These are phyloP conservation scores for Chloromyia formosa DNA, from an alignment of 2,888 invertebrate species.

Conservation along the genomic window DNA sequence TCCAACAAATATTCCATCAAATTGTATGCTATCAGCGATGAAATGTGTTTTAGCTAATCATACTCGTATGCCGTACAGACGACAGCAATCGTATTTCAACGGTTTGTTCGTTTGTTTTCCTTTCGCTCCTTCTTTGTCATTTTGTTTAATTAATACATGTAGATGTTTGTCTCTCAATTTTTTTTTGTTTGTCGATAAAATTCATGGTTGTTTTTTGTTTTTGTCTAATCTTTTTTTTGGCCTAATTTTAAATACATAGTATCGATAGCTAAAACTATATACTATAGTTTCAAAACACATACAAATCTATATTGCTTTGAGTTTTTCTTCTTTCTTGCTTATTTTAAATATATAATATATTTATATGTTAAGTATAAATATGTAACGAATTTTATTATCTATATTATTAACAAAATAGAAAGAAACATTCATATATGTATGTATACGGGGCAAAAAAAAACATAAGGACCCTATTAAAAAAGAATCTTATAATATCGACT, in stretches of 20 bases:
- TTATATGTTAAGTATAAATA: slow-evolving; percentile 32
- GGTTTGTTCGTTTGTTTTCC: not conserved
- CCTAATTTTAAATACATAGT: slow-evolving; percentile 34
- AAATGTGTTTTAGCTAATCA: no score
- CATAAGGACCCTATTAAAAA: not conserved
- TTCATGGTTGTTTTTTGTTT: not conserved
- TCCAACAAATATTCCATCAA: no score
- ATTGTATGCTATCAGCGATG: no score
- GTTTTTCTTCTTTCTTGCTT: slow-evolving; percentile 27
- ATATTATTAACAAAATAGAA: slow-evolving; percentile 26
- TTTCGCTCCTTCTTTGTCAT: not conserved
- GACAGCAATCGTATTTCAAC: not conserved
- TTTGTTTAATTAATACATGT: no score
- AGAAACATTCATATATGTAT: not conserved
- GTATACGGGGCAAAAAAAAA: no score
- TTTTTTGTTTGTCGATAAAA: slow-evolving; percentile 14
- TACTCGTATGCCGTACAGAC: slow-evolving; percentile 21
- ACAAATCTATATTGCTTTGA: slow-evolving; percentile 43
- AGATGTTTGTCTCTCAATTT: slow-evolving; percentile 10
- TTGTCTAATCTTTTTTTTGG: slow-evolving; percentile 15
- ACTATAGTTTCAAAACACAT: slow-evolving; percentile 35
- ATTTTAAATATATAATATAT: slow-evolving; percentile 34
- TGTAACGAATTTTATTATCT: slow-evolving; percentile 30
- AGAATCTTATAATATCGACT: not conserved
- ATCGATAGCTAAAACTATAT: slow-evolving; percentile 22